Conservation (phyloP, 2,888 invertebrate genomes). For the Drosophila mayaguana region DNA sequence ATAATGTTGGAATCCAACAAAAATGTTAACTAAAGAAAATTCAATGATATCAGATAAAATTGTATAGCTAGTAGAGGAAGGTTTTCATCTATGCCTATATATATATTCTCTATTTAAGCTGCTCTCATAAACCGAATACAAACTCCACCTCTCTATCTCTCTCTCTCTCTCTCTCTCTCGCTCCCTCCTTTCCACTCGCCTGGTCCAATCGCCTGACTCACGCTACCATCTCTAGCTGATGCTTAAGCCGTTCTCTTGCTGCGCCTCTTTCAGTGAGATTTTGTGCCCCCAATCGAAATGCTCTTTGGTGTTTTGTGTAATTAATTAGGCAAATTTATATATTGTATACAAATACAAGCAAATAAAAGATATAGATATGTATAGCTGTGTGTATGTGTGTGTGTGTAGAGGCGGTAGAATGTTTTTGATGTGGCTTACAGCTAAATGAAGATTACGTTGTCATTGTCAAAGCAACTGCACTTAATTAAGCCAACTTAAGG, state of each 20-base stretch:
- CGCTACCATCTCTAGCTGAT: conserved; percentile 38
- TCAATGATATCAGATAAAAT: too few relatives aligned
- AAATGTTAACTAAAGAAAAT: too few relatives aligned
- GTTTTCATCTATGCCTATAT: too few relatives aligned
- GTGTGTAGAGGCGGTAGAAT: conserved; percentile 39
- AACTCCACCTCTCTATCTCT: too few relatives aligned
- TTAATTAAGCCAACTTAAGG: conserved; percentile 76
- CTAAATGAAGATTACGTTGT: conserved; percentile 68
- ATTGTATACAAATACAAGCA: conserved; percentile 31
- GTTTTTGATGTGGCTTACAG: conserved; percentile 58
- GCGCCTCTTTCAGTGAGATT: conserved; percentile 19
- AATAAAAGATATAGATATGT: conserved; percentile 7
- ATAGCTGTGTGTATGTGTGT: conserved; percentile 26
- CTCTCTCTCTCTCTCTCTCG: background rate
- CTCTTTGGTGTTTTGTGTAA: conserved; percentile 65
- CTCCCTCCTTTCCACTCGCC: background rate
- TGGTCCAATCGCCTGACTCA: conserved; percentile 1
- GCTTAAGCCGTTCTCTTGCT: conserved; percentile 15
- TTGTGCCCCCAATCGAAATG: conserved; percentile 28
- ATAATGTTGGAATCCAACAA: too few relatives aligned
- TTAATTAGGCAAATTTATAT: conserved; percentile 74
- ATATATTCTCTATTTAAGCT: too few relatives aligned
- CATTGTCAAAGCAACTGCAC: conserved; percentile 75
- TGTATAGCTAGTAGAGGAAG: too few relatives aligned
- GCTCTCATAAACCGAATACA: too few relatives aligned